Evolutionary conservation across 2,113 vertebrate species (phyloP).

Genomic region (Monarcha castaneiventris): DNA sequence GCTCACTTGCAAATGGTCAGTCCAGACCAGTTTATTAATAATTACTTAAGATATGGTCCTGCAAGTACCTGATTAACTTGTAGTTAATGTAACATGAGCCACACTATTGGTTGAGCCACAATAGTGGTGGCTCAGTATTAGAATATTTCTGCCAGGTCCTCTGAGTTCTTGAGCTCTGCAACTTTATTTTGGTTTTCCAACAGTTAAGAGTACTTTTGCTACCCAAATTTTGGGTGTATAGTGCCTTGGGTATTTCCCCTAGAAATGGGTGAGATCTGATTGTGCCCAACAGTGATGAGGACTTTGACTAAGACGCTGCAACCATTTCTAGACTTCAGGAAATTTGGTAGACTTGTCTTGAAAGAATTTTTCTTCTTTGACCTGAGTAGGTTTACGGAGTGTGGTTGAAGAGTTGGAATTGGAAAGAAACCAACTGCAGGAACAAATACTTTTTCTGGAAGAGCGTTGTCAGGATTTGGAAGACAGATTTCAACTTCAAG

Average conservation of each 20-base stretch:
- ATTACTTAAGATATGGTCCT: neutral
- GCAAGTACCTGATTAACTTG: neutral
- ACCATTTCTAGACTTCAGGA: neutral
- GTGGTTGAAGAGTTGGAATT: constrained; percentile 90
- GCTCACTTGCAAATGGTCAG: neutral
- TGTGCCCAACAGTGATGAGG: neutral
- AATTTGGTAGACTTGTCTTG: neutral
- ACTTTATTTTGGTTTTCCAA: neutral
- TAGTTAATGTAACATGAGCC: neutral
- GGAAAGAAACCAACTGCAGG: constrained; percentile 90
- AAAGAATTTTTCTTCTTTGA: neutral
- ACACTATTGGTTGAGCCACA: neutral
- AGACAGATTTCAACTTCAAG: constrained; percentile 85
- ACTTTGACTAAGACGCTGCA: neutral
- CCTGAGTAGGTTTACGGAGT: constrained; percentile 76
- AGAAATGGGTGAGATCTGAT: neutral
- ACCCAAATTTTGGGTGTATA: neutral
- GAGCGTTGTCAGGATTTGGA: constrained; percentile 86
- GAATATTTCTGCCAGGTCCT: neutral
- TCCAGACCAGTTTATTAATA: neutral
- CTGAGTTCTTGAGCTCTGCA: neutral
- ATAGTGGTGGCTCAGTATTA: neutral
- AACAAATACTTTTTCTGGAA: constrained; percentile 87
- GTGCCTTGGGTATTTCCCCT: neutral
- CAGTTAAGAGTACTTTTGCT: neutral